Evolutionary conservation across 2,888 invertebrate genomes (phyloP).

Genomic region (Monopis laevigella): DNA sequence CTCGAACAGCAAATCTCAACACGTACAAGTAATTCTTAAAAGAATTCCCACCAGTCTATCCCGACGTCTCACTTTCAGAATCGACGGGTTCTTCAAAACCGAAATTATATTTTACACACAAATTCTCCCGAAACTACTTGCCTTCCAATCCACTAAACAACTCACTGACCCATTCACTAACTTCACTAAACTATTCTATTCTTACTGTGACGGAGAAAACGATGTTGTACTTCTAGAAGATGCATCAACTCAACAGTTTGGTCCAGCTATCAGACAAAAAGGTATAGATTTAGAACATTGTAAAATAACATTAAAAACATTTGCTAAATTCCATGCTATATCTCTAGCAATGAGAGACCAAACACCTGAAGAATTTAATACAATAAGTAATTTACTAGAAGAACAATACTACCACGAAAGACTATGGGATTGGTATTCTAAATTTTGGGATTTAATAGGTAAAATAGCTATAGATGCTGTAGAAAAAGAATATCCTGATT

Average conservation of each 20-base stretch:
- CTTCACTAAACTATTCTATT: conserved; percentile 52
- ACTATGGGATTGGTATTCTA: conserved; percentile 64
- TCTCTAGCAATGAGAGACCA: conserved; percentile 69
- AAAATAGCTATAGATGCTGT: conserved; percentile 71
- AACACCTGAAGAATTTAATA: conserved; percentile 52
- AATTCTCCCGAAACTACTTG: conserved; percentile 51
- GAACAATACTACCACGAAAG: conserved; percentile 69
- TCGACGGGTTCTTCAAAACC: conserved; percentile 74
- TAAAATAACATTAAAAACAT: conserved; percentile 48
- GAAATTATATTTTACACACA: conserved; percentile 73
- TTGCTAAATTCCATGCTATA: conserved; percentile 69
- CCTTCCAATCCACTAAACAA: conserved; percentile 45
- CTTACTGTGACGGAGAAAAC: conserved; percentile 56
- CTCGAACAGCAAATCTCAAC: conserved; percentile 26
- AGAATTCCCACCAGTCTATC: conserved; percentile 71
- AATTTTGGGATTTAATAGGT: conserved; percentile 59
- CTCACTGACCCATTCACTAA: conserved; percentile 58
- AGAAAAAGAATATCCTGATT: conserved; percentile 68
- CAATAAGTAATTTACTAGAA: conserved; percentile 40
- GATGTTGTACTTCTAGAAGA: conserved; percentile 69
- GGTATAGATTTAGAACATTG: conserved; percentile 61
- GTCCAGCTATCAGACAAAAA: conserved; percentile 47
- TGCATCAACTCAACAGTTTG: conserved; percentile 48
- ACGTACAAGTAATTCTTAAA: conserved; percentile 70
- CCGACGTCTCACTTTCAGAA: conserved; percentile 71